These are phyloP conservation scores for Macaria liturata DNA, from an alignment of 2,888 invertebrate species.

Conservation along the genomic window DNA sequence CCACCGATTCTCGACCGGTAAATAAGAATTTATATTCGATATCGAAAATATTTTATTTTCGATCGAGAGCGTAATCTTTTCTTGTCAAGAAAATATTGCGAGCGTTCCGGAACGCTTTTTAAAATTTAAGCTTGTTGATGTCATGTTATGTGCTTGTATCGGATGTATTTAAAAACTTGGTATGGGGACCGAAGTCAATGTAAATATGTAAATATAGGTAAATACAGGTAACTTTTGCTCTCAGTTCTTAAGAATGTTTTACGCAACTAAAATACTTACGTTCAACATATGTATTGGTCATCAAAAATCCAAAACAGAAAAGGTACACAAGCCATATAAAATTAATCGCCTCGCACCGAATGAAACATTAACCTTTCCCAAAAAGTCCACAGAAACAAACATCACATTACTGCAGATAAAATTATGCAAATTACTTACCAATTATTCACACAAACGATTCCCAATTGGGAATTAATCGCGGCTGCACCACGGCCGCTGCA, in stretches of 20 bases:
- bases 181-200: too few species aligned
- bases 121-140: neutral
- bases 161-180: too few species aligned
- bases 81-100: conserved; percentile 28
- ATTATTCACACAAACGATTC: conserved; percentile 36
- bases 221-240: too few species aligned
- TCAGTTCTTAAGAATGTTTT: too few species aligned
- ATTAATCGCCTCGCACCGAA: too few species aligned
- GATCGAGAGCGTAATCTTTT: conserved; percentile 28
- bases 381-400: conserved; percentile 31
- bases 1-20: conserved; percentile 38
- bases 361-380: conserved; percentile 2
- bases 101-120: neutral
- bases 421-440: conserved; percentile 33
- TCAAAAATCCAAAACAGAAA: too few species aligned
- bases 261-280: too few species aligned
- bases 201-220: too few species aligned
- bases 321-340: too few species aligned
- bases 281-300: too few species aligned
- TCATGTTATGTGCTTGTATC: too few species aligned
- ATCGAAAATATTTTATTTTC: conserved; percentile 33
- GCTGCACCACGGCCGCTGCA: conserved; percentile 39
- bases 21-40: conserved; percentile 41
- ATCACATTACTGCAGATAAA: conserved; percentile 21
- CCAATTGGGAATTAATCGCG: conserved; percentile 33